phyloP scores from a whole-genome alignment of 1,140 invertebrate genomes.

The Zaprionus kolodkinae region DNA sequence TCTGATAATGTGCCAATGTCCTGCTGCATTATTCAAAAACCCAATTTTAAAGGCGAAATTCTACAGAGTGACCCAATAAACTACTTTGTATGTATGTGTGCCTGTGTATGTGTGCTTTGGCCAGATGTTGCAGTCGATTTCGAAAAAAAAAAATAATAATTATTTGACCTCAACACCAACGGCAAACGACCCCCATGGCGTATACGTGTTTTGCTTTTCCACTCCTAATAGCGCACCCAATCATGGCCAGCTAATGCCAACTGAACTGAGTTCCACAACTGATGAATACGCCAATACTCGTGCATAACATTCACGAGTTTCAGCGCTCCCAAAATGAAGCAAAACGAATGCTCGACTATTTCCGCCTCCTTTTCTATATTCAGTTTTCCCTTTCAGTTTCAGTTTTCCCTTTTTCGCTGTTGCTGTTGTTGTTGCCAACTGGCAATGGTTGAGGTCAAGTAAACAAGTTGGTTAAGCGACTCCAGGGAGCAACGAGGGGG shows the following conservation, averaged over 20 bases:
- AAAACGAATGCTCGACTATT: conserved; percentile 37
- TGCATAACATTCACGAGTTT: conserved; percentile 36
- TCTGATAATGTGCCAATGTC: conserved; percentile 29
- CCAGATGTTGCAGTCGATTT: conserved; percentile 53
- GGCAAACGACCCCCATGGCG: conserved; percentile 21
- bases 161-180: conserved; percentile 11
- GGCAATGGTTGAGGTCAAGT: conserved; percentile 71
- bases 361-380: conserved; percentile 12
- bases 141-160: conserved; percentile 13
- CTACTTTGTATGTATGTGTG: conserved; percentile 18
- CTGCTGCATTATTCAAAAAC: conserved; percentile 54
- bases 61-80: conserved; percentile 49
- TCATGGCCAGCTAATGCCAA: conserved; percentile 58
- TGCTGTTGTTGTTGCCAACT: conserved; percentile 48
- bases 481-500: conserved; percentile 1
- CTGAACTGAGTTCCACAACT: conserved; percentile 22
- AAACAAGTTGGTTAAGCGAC: conserved; percentile 32
- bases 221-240: conserved; percentile 44
- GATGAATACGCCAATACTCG: conserved; percentile 18
- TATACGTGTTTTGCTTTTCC: conserved; percentile 42
- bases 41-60: conserved; percentile 40
- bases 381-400: conserved; percentile 20
- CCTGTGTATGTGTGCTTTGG: conserved; percentile 18
- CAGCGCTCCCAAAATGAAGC: neutral
- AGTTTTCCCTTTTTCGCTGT: conserved; percentile 24